Percentiles rank a stretch among this genome's conserved stretches.
These are phyloP conservation scores for Drosophila lacteicornis DNA, from an alignment of 1,140 invertebrate species.

Conservation along the genomic window DNA sequence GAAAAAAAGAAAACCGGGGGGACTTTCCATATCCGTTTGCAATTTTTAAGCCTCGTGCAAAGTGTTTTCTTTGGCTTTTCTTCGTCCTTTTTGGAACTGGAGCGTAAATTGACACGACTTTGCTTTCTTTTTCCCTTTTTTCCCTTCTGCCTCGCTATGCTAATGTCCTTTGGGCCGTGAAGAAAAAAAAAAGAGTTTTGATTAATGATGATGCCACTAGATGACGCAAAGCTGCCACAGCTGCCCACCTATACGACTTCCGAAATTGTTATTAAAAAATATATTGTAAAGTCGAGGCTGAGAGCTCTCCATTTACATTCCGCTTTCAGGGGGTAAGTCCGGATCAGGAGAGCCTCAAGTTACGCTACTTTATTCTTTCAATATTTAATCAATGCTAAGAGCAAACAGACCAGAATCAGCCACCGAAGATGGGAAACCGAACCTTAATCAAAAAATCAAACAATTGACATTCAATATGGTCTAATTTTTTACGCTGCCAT, in stretches of 20 bases:
- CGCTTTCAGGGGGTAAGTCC: slow-evolving; percentile 13
- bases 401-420: slow-evolving; percentile 38
- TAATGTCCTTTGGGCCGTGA: slow-evolving; percentile 61
- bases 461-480: slow-evolving; percentile 85
- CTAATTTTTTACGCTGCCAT: slow-evolving; percentile 84
- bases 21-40: slow-evolving; percentile 75
- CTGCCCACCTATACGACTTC: slow-evolving; percentile 40
- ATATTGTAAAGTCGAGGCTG: slow-evolving; percentile 20
- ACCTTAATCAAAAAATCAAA: slow-evolving; percentile 83
- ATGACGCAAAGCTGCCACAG: slow-evolving; percentile 58
- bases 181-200: slow-evolving; percentile 75
- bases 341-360: slow-evolving; percentile 46
- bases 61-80: slow-evolving; percentile 51
- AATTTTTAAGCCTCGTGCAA: slow-evolving; percentile 68
- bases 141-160: slow-evolving; percentile 68
- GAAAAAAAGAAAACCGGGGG: background rate
- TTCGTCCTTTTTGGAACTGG: slow-evolving; percentile 24
- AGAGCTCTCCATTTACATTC: slow-evolving; percentile 38
- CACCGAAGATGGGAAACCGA: slow-evolving; percentile 18
- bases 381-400: slow-evolving; percentile 77
- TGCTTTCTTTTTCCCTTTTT: slow-evolving; percentile 57
- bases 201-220: slow-evolving; percentile 76
- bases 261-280: slow-evolving; percentile 39
- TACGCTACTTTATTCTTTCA: slow-evolving; percentile 72
- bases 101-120: slow-evolving; percentile 79